A percentile compares a stretch with the other conserved stretches of the same genome.
Evolutionary conservation across 1,140 invertebrate genomes (phyloP).

Genomic region (Vanessa atalanta): DNA sequence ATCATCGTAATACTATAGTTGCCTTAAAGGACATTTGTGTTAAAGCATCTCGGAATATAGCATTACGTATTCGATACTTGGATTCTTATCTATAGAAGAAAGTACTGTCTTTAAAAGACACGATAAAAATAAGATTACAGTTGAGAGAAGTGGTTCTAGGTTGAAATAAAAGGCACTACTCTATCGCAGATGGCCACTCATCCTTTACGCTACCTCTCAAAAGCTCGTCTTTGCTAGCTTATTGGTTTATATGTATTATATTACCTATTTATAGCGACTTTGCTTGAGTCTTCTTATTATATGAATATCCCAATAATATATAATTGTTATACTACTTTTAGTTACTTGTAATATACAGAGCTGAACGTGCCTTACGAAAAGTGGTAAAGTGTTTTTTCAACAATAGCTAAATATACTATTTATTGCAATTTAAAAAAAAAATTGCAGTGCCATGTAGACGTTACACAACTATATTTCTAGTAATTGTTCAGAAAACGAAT

Average conservation of each 20-base stretch:
- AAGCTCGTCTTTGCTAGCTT: conserved; percentile 3
- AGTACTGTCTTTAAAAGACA: conserved; percentile 10
- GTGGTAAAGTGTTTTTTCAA: too few species aligned
- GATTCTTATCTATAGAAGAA: background rate
- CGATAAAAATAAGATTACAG: conserved; percentile 16
- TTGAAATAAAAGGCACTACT: conserved; percentile 14
- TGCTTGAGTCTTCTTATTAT: background rate
- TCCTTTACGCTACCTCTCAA: conserved; percentile 8
- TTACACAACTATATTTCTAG: too few species aligned
- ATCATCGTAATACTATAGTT: background rate
- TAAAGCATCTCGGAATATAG: background rate
- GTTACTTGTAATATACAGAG: too few species aligned
- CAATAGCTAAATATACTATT: too few species aligned
- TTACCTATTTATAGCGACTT: background rate
- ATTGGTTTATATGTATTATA: conserved; percentile 5
- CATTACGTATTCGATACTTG: background rate
- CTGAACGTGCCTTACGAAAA: too few species aligned
- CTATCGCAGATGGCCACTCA: conserved; percentile 15
- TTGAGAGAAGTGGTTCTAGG: conserved; percentile 10
- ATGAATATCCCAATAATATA: too few species aligned
- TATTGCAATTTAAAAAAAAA: too few species aligned
- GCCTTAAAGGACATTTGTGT: background rate
- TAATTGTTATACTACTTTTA: too few species aligned
- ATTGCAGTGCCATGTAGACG: too few species aligned
- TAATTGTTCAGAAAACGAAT: too few species aligned